These are phyloP conservation scores for Luehdorfia chinensis DNA, from an alignment of 1,140 invertebrate genomes.

Conservation along the genomic window DNA sequence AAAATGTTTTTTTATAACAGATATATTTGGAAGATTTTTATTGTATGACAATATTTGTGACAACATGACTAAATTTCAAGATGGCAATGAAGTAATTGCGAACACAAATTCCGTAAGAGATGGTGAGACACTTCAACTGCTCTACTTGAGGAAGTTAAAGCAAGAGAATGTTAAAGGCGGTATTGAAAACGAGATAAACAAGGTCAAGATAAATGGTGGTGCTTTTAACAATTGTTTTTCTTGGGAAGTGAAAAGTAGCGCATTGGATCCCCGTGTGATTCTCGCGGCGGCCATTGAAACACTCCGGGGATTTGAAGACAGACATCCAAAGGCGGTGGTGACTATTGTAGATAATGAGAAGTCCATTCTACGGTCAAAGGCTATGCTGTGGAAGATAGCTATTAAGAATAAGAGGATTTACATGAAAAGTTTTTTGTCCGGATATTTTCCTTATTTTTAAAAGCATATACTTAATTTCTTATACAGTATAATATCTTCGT, in stretches of 20 bases:
- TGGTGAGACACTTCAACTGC: not conserved
- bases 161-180: not conserved
- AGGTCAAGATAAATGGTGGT: not conserved
- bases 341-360: conserved; percentile 7
- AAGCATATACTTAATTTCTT: too few species aligned
- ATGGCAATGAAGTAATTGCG: not conserved
- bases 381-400: conserved; percentile 5
- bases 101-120: conserved; percentile 2
- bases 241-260: not conserved
- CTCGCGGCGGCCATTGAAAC: not conserved
- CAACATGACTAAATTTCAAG: not conserved
- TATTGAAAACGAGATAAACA: not conserved
- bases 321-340: not conserved
- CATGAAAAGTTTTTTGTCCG: conserved; percentile 7
- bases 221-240: conserved; percentile 1
- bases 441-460: conserved; percentile 11
- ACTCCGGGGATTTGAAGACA: not conserved
- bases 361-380: not conserved
- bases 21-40: conserved; percentile 24
- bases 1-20: conserved; percentile 36
- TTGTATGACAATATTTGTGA: conserved; percentile 26
- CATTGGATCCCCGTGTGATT: not conserved
- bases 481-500: too few species aligned
- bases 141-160: conserved; percentile 1
- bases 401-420: conserved; percentile 6